These are phyloP conservation scores for Tryphoninae sp. DNA, from an alignment of 2,888 invertebrate genomes.

Conservation along the genomic window DNA sequence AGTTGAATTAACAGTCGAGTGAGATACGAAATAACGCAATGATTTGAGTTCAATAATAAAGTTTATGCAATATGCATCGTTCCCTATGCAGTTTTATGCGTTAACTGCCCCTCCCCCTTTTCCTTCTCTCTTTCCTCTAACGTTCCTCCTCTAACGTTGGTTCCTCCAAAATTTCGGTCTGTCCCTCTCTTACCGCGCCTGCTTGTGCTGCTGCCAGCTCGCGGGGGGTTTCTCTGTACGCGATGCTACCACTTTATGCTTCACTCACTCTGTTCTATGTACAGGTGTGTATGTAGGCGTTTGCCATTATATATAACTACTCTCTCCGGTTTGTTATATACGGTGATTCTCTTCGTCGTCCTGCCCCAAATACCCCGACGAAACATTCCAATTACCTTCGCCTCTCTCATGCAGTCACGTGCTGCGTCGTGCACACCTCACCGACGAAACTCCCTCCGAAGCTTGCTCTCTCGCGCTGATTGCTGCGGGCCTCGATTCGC, in stretches of 20 bases:
- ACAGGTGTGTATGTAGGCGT: background rate
- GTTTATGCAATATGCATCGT: slow-evolving; percentile 1
- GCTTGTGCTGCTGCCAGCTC: slow-evolving; percentile 75
- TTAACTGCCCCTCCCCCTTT: slow-evolving; percentile 64
- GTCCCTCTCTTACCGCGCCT: slow-evolving; percentile 70
- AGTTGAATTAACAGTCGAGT: too few species aligned
- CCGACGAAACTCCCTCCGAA: slow-evolving; percentile 37
- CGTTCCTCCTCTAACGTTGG: too few species aligned
- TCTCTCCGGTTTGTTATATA: background rate
- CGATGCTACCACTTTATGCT: slow-evolving; percentile 41
- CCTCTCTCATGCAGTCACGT: slow-evolving; percentile 67
- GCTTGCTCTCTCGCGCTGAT: slow-evolving; percentile 31
- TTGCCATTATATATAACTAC: background rate
- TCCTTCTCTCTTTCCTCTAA: slow-evolving; percentile 60
- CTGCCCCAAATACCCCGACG: slow-evolving; percentile 75
- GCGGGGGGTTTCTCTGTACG: slow-evolving; percentile 61
- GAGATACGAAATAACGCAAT: too few species aligned
- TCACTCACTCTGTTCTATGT: slow-evolving; percentile 30
- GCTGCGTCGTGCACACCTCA: slow-evolving; percentile 53
- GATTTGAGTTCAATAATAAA: too few species aligned
- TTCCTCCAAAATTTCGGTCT: slow-evolving; percentile 63
- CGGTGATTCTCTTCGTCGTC: slow-evolving; percentile 46
- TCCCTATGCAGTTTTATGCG: slow-evolving; percentile 34
- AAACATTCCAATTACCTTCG: slow-evolving; percentile 76
- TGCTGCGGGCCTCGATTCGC: slow-evolving; percentile 40